Conservation (phyloP, 2,888 invertebrate species). For the Strigamia maritima region DNA sequence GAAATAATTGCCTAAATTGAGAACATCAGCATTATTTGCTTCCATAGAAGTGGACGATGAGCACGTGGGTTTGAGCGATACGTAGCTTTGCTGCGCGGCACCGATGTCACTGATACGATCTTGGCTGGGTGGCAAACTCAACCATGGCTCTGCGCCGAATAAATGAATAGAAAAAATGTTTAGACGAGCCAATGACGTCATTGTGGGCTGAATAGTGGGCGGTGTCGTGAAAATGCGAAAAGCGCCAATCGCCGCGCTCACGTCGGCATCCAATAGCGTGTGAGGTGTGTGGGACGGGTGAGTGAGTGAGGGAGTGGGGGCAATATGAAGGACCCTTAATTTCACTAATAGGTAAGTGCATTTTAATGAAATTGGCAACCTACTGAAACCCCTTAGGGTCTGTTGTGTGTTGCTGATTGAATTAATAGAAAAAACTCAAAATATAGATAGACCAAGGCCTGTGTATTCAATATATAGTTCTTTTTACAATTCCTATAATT, state of each 20-base stretch:
- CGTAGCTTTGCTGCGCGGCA: not conserved
- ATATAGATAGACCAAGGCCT: no score
- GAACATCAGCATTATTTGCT: not conserved
- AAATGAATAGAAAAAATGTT: not conserved
- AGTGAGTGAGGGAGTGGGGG: not conserved
- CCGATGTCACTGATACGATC: not conserved
- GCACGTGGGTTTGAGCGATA: slow-evolving; percentile 22
- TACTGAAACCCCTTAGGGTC: not conserved
- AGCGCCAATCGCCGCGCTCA: not conserved
- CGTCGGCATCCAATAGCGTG: not conserved
- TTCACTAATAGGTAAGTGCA: not conserved
- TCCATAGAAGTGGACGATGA: not conserved
- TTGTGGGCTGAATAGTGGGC: not conserved
- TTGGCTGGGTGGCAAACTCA: not conserved
- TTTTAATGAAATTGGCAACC: not conserved
- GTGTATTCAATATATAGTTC: no score
- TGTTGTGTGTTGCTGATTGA: no score
- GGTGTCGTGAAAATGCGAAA: not conserved
- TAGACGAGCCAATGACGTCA: not conserved
- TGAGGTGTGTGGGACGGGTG: not conserved
- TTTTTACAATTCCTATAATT: no score
- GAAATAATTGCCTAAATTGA: not conserved
- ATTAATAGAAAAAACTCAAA: no score
- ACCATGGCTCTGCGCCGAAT: not conserved
- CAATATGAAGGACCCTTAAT: not conserved